Conservation (phyloP, 2,888 invertebrate species). For the Oscheius myriophilus region DNA sequence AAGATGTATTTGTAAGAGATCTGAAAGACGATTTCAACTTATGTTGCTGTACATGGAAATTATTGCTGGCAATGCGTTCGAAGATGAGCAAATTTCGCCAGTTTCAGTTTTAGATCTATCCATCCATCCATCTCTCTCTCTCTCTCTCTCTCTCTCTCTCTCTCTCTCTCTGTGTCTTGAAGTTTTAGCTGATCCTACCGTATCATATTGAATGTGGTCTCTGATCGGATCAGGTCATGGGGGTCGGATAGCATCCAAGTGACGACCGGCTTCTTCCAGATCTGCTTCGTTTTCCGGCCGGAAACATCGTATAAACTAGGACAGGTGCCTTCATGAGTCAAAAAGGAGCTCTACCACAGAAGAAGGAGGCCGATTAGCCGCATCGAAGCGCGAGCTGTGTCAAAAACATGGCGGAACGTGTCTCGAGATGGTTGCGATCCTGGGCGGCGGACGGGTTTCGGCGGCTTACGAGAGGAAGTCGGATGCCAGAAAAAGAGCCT, state of each 20-base stretch:
- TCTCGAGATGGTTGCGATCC: too few species aligned
- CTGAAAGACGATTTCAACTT: constrained; percentile 3
- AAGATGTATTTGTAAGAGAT: constrained; percentile 20
- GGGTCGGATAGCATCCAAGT: constrained; percentile 50
- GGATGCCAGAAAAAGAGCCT: too few species aligned
- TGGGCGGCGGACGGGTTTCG: too few species aligned
- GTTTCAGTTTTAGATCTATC: too few species aligned
- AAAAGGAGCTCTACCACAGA: background rate
- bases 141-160: too few species aligned
- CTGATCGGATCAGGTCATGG: constrained; percentile 29
- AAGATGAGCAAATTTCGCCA: too few species aligned
- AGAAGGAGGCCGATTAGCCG: constrained; percentile 14
- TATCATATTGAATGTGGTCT: constrained; percentile 7
- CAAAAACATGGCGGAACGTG: constrained; percentile 16
- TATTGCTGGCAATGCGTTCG: too few species aligned
- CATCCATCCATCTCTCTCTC: too few species aligned
- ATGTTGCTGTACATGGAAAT: background rate
- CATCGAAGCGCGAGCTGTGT: constrained; percentile 4
- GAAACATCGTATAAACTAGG: background rate
- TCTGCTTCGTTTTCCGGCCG: constrained; percentile 4
- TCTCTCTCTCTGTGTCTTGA: too few species aligned
- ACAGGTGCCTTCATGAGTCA: background rate
- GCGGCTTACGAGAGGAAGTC: too few species aligned
- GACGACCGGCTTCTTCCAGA: constrained; percentile 35
- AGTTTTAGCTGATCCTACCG: constrained; percentile 2